Conservation (phyloP, 2,888 invertebrate species). For the Atrina japonica region DNA sequence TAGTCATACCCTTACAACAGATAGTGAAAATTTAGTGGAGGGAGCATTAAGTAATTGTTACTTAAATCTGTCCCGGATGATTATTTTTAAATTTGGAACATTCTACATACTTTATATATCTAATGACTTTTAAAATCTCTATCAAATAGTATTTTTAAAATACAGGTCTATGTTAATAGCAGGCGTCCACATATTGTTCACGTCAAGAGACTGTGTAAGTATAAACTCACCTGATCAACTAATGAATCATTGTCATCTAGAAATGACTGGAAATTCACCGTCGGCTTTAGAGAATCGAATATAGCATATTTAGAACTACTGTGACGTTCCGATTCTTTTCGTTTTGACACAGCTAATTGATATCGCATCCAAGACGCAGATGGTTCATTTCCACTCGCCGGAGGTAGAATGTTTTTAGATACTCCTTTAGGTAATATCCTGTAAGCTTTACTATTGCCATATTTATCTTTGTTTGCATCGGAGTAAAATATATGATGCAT, state of each 20-base stretch:
- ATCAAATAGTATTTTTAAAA: neutral
- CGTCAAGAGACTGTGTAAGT: neutral
- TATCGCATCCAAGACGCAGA: slow-evolving; percentile 69
- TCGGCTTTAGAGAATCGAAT: slow-evolving; percentile 59
- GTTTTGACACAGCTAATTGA: slow-evolving; percentile 68
- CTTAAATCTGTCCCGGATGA: too few species aligned
- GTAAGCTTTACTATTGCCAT: slow-evolving; percentile 64
- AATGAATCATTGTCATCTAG: slow-evolving; percentile 68
- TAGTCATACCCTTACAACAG: too few species aligned
- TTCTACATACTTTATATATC: too few species aligned
- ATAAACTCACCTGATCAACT: slow-evolving; percentile 61
- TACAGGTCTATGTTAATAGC: neutral
- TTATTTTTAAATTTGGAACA: too few species aligned
- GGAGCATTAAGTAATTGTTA: too few species aligned
- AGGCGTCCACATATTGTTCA: neutral
- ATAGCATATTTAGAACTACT: slow-evolving; percentile 67
- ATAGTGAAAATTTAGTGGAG: too few species aligned
- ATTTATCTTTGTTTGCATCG: slow-evolving; percentile 48
- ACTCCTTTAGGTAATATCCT: slow-evolving; percentile 61
- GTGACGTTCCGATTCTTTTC: slow-evolving; percentile 63
- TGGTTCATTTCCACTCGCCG: slow-evolving; percentile 56
- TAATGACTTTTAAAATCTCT: too few species aligned
- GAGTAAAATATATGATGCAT: slow-evolving; percentile 71
- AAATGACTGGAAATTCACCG: slow-evolving; percentile 64
- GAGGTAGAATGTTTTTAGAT: slow-evolving; percentile 61